Evolutionary conservation across 2,797 vertebrate genomes (phyloP), one percentile per base, ranked within the genome.

Genomic region (Chanos chanos): DNA sequence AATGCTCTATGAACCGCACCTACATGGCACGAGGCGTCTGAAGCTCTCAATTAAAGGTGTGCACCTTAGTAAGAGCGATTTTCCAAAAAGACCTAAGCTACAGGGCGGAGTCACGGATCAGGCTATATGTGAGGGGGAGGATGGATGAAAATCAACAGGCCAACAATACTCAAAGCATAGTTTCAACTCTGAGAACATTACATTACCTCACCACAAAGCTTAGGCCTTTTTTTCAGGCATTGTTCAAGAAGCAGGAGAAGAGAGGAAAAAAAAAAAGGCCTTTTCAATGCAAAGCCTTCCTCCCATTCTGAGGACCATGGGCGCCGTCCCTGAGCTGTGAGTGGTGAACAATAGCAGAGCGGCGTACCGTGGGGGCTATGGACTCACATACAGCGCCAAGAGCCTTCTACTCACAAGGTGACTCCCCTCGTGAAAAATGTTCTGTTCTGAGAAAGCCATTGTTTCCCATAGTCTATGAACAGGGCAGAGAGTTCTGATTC

Each of bases 271-370:
- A 49, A 55, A 72, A 56, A 68, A 66, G 50, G 64, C 60, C 62
- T 64, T 64, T 83, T 83, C 75, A 81, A 80, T 81, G 71, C 69
- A 71, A 81, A 81, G 76, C 86, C 80, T 86, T 88, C 86, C 85
- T 86, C 85, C 80, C 75, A 88, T 89, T 88, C 85, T 86, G 74
- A 73, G 41, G 57, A 70, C 57, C 54, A 64, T 40, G 64, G 68
- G 68, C 64, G 60, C 68, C 68, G 47, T 61, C 61, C 61, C 64
- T 65, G 68, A 61, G 60, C 62, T 64, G 50, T 51, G 39, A 58
- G 36, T 15, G 37, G 33, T 21, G 47, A 74, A 74, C 72, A 74
- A 74, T 74, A 67, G 61, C 21, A 10, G 21, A 64, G 57, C 56
- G 48, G 39, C 33, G 30, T 36, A 37, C 41, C 3, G 13, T 24